A percentile compares a stretch with the other conserved stretches of the same genome.
phyloP scores from a whole-genome alignment of 2,113 vertebrate species.

The Charina bottae region DNA sequence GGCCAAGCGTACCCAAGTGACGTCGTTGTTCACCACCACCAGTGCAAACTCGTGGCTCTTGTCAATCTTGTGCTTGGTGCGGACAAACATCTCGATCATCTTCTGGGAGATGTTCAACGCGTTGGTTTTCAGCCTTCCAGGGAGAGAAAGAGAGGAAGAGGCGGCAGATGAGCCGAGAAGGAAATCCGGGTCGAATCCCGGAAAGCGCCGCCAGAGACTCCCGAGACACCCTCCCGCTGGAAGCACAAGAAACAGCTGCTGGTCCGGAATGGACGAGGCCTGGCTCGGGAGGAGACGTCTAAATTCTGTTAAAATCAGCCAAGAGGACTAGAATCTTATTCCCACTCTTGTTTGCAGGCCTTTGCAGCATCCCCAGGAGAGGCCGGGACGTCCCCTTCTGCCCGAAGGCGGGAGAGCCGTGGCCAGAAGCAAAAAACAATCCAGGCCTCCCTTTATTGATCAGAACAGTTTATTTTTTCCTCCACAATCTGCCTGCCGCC shows the following conservation, averaged over 20 bases:
- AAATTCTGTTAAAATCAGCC: not conserved
- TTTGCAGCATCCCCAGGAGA: not conserved
- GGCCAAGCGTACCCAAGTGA: conserved; percentile 84
- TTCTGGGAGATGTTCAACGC: conserved; percentile 95
- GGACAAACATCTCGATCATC: conserved; percentile 98
- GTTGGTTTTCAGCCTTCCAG: conserved; percentile 87
- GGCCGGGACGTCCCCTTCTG: not conserved
- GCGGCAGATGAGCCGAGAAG: not conserved
- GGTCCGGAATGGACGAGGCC: not conserved
- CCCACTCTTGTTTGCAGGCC: not conserved
- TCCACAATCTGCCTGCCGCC: not conserved
- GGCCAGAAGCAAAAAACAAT: not conserved
- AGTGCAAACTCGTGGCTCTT: conserved; percentile 93
- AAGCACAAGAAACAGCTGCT: not conserved
- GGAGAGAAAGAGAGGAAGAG: fast-evolving
- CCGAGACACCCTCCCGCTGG: not conserved
- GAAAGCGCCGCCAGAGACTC: not conserved
- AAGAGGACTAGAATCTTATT: not conserved
- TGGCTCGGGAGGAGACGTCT: not conserved
- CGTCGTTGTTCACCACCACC: conserved; percentile 92
- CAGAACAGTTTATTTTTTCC: not conserved
- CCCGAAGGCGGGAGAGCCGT: not conserved
- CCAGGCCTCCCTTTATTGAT: not conserved
- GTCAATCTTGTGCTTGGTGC: conserved; percentile 96
- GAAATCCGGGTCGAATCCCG: not conserved